Evolutionary conservation across 2,113 vertebrate genomes (phyloP).

Genomic region (Neogobius melanostomus): DNA sequence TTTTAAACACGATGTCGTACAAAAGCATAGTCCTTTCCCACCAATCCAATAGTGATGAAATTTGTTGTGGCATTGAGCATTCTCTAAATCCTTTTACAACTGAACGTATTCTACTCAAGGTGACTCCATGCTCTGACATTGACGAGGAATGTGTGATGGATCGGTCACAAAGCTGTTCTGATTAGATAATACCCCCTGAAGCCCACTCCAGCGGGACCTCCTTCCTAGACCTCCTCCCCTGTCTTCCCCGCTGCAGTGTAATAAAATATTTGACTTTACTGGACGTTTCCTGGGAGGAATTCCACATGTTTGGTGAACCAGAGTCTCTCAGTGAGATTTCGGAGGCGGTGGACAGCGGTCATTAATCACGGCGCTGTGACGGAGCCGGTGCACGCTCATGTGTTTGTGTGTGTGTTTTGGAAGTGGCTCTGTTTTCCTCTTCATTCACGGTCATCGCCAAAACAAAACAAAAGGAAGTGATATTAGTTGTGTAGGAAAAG

Average conservation of each 20-base stretch:
- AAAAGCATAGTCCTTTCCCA: too few species aligned
- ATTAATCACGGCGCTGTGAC: conserved; percentile 69
- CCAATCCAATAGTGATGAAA: too few species aligned
- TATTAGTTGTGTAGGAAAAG: conserved; percentile 45
- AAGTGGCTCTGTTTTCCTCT: conserved; percentile 47
- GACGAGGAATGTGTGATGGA: neutral
- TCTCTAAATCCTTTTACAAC: neutral
- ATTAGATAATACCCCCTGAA: conserved; percentile 25
- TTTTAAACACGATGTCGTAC: too few species aligned
- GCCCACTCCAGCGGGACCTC: conserved; percentile 13
- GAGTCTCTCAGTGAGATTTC: conserved; percentile 70
- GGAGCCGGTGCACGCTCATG: conserved; percentile 26
- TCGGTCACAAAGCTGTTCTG: neutral
- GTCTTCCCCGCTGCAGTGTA: conserved; percentile 49
- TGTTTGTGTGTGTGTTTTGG: conserved; percentile 43
- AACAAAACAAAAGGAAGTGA: conserved; percentile 34
- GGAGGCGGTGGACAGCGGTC: conserved; percentile 62
- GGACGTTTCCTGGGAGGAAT: conserved; percentile 68
- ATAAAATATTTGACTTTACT: conserved; percentile 73
- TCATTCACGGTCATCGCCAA: conserved; percentile 54
- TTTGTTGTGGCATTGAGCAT: neutral
- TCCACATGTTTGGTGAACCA: conserved; percentile 74
- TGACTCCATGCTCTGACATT: neutral
- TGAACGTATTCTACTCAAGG: neutral
- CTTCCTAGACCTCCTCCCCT: conserved; percentile 24